Evolutionary conservation across 1,140 invertebrate genomes (phyloP).

Genomic region (Caenorhabditis latens): DNA sequence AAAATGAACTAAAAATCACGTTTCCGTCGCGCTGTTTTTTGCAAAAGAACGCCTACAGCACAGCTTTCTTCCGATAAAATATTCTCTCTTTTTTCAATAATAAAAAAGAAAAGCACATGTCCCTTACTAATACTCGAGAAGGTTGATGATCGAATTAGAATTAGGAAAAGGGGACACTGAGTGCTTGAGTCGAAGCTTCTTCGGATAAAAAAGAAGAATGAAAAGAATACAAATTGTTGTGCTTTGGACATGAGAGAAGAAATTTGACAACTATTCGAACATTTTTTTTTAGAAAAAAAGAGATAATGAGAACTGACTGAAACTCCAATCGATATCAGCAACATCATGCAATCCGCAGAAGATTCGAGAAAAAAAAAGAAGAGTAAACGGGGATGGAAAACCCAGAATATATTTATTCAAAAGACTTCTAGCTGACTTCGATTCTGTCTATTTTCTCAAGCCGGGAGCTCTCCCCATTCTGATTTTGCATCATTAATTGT

Average conservation of each 20-base stretch:
- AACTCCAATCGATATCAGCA: not conserved
- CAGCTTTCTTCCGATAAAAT: not conserved
- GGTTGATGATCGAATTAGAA: slow-evolving; percentile 44
- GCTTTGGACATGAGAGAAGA: not conserved
- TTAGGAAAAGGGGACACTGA: slow-evolving; percentile 24
- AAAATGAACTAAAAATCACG: not conserved
- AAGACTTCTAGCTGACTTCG: not conserved
- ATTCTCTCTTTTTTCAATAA: slow-evolving; percentile 15
- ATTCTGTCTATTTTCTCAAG: not conserved
- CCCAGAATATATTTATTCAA: not conserved
- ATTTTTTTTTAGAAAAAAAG: no score
- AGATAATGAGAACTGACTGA: no score
- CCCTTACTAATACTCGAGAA: slow-evolving; percentile 27
- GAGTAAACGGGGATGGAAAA: not conserved
- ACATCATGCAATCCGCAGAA: not conserved
- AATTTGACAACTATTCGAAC: not conserved
- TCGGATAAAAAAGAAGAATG: not conserved
- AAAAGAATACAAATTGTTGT: slow-evolving; percentile 44
- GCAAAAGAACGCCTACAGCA: slow-evolving; percentile 50
- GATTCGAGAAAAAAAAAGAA: not conserved
- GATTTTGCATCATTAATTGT: slow-evolving; percentile 47
- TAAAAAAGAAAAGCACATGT: slow-evolving; percentile 35
- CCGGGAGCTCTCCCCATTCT: slow-evolving; percentile 35
- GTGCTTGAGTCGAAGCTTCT: not conserved
- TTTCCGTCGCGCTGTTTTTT: not conserved